phyloP scores from a whole-genome alignment of 2,888 invertebrate genomes.

The Arge pagana region DNA sequence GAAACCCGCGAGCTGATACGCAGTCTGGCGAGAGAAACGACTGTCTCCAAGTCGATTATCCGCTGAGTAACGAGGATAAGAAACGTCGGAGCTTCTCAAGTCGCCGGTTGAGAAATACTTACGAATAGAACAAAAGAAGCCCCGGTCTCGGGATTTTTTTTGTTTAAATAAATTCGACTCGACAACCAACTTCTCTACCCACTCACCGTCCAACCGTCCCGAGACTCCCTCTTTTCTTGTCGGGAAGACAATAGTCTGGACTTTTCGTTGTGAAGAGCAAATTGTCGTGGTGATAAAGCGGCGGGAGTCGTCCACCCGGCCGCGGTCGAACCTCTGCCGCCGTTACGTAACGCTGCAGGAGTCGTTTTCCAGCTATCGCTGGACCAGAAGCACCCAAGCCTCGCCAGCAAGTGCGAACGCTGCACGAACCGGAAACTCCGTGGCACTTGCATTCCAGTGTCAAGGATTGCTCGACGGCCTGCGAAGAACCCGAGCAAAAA shows the following conservation, averaged over 20 bases:
- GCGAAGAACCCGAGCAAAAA: conserved; percentile 22
- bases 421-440: conserved; percentile 83
- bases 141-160: background rate
- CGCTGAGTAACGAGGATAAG: no score
- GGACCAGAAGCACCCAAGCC: conserved; percentile 64
- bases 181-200: no score
- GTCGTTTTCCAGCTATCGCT: conserved; percentile 61
- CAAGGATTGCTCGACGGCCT: conserved; percentile 69
- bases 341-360: conserved; percentile 66
- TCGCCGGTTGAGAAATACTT: background rate
- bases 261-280: conserved; percentile 79
- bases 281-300: conserved; percentile 61
- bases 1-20: no score
- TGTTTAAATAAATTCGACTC: no score
- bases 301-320: conserved; percentile 52
- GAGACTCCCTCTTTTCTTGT: conserved; percentile 73
- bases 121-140: background rate
- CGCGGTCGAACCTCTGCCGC: conserved; percentile 60
- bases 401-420: conserved; percentile 81
- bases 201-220: conserved; percentile 78
- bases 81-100: no score
- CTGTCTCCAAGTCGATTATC: no score
- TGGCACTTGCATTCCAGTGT: conserved; percentile 79
- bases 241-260: conserved; percentile 81
- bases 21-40: no score